Evolutionary conservation across 1,140 invertebrate species (phyloP), one percentile per base, ranked within the genome.

Genomic region (Drosophila ogumai): DNA sequence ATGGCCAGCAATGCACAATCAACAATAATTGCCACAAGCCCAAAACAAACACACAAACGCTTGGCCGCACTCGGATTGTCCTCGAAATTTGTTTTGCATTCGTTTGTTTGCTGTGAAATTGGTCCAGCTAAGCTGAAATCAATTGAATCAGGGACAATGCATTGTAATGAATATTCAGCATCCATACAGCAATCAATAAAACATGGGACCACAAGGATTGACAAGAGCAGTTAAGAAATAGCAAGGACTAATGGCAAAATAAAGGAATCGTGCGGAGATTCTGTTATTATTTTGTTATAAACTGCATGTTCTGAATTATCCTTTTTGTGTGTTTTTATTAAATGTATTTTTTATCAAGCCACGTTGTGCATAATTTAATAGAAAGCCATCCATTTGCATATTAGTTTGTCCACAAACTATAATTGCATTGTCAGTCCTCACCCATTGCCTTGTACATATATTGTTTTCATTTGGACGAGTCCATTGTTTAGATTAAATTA

Each of bases 1-100:
- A 87, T 82, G 56, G 61, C 66, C 77, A 72, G 59, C 22, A 47
- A 28, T 1, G 46, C 43, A 40, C 77, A 86, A 85, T 81, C 78
- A 75, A 65, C 71, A 57, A 55, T 86, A 86, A 85, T 82, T 76
- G 82, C 79, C 65, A 72, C 59, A 64, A 68, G 43, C 69, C 55
- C 50, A 75, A 58, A 72, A 52, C 31, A 55, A 46, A 65, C 56
- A 47, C 52, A 76, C 49, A 73, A 34, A 47, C 54, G 49, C 49
- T 50, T 32, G 49, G 49, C 3, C 49, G 36, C 40, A 40, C 41
- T 25, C 36, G 36, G 49, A 57, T 47, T 58, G 79, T 60, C 64
- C 56, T 47, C 40, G 41, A 58, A 32, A 60, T 63, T 47, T 46
- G 52, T 32, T 40, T 46, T 44, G 15, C 59, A 9, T 76, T 66